Percentiles rank a stretch among this genome's conserved stretches.
phyloP scores from a whole-genome alignment of 2,888 invertebrate species.

The Lepidocyrtoides sp. region DNA sequence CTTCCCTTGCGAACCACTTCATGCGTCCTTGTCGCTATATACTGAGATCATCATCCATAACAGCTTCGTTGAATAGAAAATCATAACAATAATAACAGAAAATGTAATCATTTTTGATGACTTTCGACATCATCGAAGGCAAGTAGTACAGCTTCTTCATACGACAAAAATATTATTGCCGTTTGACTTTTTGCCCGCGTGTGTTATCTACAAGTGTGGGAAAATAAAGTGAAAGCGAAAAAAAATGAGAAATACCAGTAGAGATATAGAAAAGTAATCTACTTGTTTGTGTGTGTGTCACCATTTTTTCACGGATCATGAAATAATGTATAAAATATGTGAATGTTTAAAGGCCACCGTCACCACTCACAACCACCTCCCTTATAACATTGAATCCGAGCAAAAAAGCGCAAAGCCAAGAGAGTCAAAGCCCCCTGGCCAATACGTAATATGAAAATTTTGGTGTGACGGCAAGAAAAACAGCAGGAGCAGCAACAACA shows the following conservation, averaged over 20 bases:
- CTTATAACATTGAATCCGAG: background rate
- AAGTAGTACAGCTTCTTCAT: background rate
- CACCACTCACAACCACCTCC: background rate
- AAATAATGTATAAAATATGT: slow-evolving; percentile 77
- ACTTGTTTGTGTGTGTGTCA: slow-evolving; percentile 38
- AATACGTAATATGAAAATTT: slow-evolving; percentile 41
- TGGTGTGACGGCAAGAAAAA: slow-evolving; percentile 30
- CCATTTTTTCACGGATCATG: slow-evolving; percentile 73
- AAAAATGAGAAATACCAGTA: background rate
- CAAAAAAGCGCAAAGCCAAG: slow-evolving; percentile 29
- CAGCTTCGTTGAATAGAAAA: slow-evolving; percentile 2
- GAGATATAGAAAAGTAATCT: background rate
- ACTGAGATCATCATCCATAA: slow-evolving; percentile 31
- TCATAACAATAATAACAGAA: slow-evolving; percentile 72
- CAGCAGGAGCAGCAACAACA: slow-evolving; percentile 38
- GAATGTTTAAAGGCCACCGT: slow-evolving; percentile 39
- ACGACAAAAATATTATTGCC: slow-evolving; percentile 60
- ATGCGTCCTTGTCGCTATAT: background rate
- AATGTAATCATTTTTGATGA: slow-evolving; percentile 76
- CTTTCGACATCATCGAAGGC: slow-evolving; percentile 70
- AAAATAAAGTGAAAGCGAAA: slow-evolving; percentile 28
- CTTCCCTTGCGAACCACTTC: background rate
- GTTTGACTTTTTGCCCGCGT: slow-evolving; percentile 57
- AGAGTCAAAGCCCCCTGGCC: slow-evolving; percentile 68
- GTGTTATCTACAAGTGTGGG: background rate